Percentiles rank a stretch among this genome's conserved stretches.
phyloP scores from a whole-genome alignment of 2,888 invertebrate species.

The Cremastinae sp. region DNA sequence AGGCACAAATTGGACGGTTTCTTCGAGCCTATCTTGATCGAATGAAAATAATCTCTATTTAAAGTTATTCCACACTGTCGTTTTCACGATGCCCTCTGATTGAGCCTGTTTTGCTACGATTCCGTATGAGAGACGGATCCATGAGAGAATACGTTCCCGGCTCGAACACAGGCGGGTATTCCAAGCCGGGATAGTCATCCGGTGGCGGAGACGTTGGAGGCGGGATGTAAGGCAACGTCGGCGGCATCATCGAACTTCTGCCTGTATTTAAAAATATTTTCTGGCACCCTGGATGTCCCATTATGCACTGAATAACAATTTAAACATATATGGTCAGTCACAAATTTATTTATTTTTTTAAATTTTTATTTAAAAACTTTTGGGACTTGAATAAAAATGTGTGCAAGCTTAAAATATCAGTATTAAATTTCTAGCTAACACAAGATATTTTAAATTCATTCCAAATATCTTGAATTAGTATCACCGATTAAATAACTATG shows the following conservation, averaged over 20 bases:
- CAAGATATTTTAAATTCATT: too few species aligned
- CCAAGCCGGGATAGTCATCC: constrained; percentile 89
- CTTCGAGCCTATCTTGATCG: constrained; percentile 47
- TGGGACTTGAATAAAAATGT: too few species aligned
- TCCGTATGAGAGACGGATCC: constrained; percentile 79
- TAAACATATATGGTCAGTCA: constrained; percentile 37
- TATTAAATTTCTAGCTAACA: too few species aligned
- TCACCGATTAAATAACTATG: too few species aligned
- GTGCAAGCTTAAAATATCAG: too few species aligned
- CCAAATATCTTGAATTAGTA: too few species aligned
- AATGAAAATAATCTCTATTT: neutral
- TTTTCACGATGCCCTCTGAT: constrained; percentile 48
- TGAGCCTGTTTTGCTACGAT: constrained; percentile 68
- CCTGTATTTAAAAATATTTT: constrained; percentile 66
- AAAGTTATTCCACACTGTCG: constrained; percentile 33
- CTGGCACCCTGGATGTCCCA: constrained; percentile 71
- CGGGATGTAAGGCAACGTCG: constrained; percentile 75
- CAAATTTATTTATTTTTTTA: neutral
- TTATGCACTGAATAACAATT: constrained; percentile 72
- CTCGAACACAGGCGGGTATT: constrained; percentile 93
- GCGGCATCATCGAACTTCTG: constrained; percentile 71
- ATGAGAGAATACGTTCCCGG: constrained; percentile 91
- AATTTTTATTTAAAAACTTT: neutral
- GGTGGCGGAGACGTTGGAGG: constrained; percentile 79
- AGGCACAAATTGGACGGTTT: constrained; percentile 72